Evolutionary conservation across 2,797 vertebrate genomes (phyloP), one percentile per base, ranked within the genome.

Genomic region (Setipinna tenuifilis): DNA sequence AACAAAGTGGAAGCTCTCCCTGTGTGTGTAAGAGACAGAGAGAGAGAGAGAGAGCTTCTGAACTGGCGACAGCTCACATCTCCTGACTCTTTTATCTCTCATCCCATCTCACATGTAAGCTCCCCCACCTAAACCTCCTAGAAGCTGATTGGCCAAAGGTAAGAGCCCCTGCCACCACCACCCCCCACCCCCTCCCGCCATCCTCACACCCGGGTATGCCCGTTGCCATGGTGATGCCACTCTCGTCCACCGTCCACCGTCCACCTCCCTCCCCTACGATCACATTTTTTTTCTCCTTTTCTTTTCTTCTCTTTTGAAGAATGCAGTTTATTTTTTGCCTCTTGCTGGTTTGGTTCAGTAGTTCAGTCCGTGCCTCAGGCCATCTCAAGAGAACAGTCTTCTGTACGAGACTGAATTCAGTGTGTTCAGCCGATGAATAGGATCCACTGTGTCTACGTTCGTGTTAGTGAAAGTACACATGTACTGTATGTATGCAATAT

Each of bases 101-200:
- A 91, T 96, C 94, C 95, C 96, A 93, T 95, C 94, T 96, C 95
- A 95, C 89, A 94, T 94, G 93, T 94, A 96, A 98, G 97, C 97
- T 98, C 97, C 97, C 97, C 96, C 94, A 97, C 97, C 95, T 98
- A 98, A 78, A 99, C 96, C 95, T 96, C 94, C 95, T 96, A 96
- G 96, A 97, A 96, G 97, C 96, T 95, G 96, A 96, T 93, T 96
- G 92, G 95, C 96, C 95, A 95, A 97, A 99, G 98, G 97, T 98
- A 97, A 98, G 97, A 87, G 50, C 89, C 93, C 90, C 86, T 75
- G n/a, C 48, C 71, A 50, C 61, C 57, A 85, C 68, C 82, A 7
- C 85, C 61, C 75, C 48, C 82, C 12, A 54, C 57, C 85, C 61
- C 75, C 48, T 80, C 12, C 59, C 84, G n/a, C 50, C n/a, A n/a